Conservation (phyloP, 1,140 invertebrate species). For the Bilobella aurantiaca region DNA sequence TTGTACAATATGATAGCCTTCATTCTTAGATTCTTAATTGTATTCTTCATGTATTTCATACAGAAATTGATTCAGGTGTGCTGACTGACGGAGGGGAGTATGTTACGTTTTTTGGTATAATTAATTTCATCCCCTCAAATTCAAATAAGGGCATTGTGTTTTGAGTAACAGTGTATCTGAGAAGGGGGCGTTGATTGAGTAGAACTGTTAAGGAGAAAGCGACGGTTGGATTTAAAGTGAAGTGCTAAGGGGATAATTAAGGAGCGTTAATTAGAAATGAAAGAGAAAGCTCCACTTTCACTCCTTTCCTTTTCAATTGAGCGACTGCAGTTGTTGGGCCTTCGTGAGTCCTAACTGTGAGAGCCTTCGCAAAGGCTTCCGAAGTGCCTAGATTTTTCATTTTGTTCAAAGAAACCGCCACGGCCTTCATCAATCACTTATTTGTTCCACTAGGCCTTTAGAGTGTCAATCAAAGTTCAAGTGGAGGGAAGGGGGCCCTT, state of each 20-base stretch:
- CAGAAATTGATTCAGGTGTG: too few relatives aligned
- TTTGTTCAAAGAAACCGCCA: neutral
- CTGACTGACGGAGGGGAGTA: too few relatives aligned
- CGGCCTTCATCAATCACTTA: slow-evolving; percentile 31
- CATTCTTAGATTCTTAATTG: too few relatives aligned
- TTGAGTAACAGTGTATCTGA: too few relatives aligned
- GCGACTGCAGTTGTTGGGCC: neutral
- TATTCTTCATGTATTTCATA: too few relatives aligned
- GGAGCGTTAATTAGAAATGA: slow-evolving; percentile 31
- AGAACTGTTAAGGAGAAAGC: neutral
- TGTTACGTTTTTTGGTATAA: too few relatives aligned
- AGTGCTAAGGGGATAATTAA: slow-evolving; percentile 29
- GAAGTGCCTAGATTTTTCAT: neutral
- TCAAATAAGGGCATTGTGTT: too few relatives aligned
- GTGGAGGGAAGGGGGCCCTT: neutral
- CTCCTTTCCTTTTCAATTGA: neutral
- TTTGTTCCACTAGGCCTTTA: slow-evolving; percentile 23
- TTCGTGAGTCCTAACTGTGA: neutral
- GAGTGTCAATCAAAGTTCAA: slow-evolving; percentile 33
- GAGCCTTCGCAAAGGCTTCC: neutral
- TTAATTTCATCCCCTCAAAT: too few relatives aligned
- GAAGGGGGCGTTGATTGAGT: too few relatives aligned
- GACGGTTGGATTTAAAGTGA: neutral
- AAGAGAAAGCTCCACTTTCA: neutral
- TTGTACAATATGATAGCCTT: too few relatives aligned